Evolutionary conservation across 1,140 invertebrate species (phyloP), one percentile per base, ranked within the genome.

Genomic region (Oreohelix idahoensis): DNA sequence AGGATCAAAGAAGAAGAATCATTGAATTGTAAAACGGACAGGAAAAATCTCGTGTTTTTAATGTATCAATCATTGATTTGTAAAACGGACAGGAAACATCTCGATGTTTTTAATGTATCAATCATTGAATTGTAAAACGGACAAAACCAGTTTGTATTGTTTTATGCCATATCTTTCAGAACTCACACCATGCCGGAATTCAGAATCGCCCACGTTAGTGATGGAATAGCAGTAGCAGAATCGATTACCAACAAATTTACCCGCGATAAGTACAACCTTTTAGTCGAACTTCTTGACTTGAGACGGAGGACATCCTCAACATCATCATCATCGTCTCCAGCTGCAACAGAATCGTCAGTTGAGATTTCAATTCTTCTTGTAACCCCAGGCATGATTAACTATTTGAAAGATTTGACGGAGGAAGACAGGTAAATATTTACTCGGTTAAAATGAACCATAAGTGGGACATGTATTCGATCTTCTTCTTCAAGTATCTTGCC

Each of bases 101-200:
- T n/a, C n/a, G n/a, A n/a, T n/a, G n/a, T n/a, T n/a, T n/a, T n/a
- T n/a, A n/a, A n/a, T n/a, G n/a, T n/a, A n/a, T n/a, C n/a, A n/a
- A n/a, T n/a, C n/a, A n/a, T n/a, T n/a, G n/a, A n/a, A n/a, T n/a
- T n/a, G n/a, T n/a, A n/a, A n/a, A n/a, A n/a, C n/a, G n/a, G n/a
- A n/a, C n/a, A n/a, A n/a, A n/a, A n/a, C n/a, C n/a, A n/a, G n/a
- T n/a, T n/a, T n/a, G n/a, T n/a, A n/a, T n/a, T n/a, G n/a, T n/a
- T n/a, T n/a, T n/a, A n/a, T n/a, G n/a, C n/a, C n/a, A n/a, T n/a
- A n/a, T n/a, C n/a, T n/a, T n/a, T n/a, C n/a, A n/a, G n/a, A n/a
- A n/a, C n/a, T n/a, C n/a, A n/a, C n/a, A n/a, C 69, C 69, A 73
- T 39, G 63, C 63, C 71, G 23, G 74, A 76, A 4, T 76, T 76